Percentiles rank a stretch among this genome's conserved stretches.
These are phyloP conservation scores for Platorchestia sp. DNA, from an alignment of 1,140 invertebrate species.

Conservation along the genomic window DNA sequence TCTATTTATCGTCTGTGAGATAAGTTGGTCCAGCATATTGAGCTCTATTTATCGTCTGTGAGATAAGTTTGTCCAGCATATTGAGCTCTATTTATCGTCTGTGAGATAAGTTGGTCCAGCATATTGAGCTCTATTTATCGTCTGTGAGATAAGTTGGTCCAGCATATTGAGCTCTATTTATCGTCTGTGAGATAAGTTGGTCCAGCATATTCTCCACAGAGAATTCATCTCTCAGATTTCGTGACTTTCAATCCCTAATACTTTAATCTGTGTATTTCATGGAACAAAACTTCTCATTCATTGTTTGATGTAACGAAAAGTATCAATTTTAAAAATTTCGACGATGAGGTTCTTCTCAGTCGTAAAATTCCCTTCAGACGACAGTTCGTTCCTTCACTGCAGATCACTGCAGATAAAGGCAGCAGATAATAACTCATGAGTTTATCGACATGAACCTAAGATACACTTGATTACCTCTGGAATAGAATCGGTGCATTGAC, in stretches of 20 bases:
- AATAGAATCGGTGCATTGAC: background rate
- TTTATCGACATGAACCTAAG: background rate
- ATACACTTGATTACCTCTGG: background rate
- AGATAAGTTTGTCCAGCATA: background rate
- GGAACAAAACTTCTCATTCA: background rate
- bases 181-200: background rate
- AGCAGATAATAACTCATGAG: background rate
- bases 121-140: background rate
- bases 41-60: background rate
- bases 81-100: background rate
- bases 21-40: background rate
- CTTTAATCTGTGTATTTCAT: background rate
- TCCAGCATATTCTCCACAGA: background rate
- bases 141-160: background rate
- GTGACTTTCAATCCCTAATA: background rate
- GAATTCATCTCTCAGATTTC: background rate
- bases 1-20: background rate
- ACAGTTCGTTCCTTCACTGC: background rate
- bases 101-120: background rate
- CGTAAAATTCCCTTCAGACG: background rate
- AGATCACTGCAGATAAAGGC: too few species aligned
- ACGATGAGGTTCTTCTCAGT: background rate
- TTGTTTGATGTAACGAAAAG: background rate
- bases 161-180: background rate
- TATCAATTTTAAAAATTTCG: background rate